Percentiles rank a stretch among this genome's conserved stretches.
These are phyloP conservation scores for Psittacula echo DNA, from an alignment of 2,797 vertebrate genomes.

Conservation along the genomic window DNA sequence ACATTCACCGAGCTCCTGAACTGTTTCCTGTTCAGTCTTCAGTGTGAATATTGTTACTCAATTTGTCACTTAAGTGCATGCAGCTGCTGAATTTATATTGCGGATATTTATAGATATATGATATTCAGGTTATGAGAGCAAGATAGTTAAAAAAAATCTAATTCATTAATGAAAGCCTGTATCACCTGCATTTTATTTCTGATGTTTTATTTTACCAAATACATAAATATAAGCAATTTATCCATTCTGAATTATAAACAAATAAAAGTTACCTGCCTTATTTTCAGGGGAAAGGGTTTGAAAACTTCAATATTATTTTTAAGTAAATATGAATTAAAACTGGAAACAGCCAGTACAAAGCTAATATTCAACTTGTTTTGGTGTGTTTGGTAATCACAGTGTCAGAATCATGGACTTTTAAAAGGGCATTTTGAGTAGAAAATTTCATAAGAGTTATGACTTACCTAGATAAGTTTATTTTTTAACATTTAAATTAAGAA, in stretches of 20 bases:
- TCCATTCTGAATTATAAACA: neutral
- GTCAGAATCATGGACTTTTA: neutral
- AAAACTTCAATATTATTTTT: neutral
- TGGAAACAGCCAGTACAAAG: neutral
- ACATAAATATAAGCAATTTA: neutral
- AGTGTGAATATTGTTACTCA: neutral
- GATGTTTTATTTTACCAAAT: neutral
- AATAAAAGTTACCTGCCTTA: neutral
- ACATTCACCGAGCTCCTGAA: neutral
- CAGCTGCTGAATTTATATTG: neutral
- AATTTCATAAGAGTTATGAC: neutral
- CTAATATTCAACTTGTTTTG: neutral
- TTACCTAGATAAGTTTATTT: neutral
- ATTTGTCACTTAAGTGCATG: neutral
- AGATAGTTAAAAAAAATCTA: neutral
- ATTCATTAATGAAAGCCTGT: neutral
- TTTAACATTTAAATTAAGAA: neutral
- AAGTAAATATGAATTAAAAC: neutral
- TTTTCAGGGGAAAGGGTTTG: neutral
- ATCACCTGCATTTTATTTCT: neutral
- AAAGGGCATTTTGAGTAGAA: neutral
- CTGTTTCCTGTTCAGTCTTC: neutral
- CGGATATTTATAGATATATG: neutral
- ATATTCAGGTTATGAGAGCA: neutral
- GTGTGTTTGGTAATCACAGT: neutral